These are phyloP conservation scores for Oxyura jamaicensis DNA, from an alignment of 2,113 vertebrate species.

Conservation along the genomic window DNA sequence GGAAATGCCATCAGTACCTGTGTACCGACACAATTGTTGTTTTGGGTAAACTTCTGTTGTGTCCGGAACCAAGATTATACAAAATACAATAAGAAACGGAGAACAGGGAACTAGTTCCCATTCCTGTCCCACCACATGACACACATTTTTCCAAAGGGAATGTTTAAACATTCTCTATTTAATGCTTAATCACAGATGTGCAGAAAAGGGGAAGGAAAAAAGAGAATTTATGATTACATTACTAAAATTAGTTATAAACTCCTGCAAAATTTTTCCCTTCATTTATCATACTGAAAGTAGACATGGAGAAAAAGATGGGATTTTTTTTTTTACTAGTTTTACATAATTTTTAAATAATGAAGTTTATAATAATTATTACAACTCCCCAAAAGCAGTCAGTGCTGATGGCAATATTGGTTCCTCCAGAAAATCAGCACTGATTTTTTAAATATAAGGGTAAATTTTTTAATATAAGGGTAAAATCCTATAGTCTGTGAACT, in stretches of 20 bases:
- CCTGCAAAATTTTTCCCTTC: neutral
- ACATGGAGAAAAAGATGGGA: neutral
- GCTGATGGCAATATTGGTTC: neutral
- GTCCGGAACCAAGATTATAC: neutral
- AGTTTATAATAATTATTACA: neutral
- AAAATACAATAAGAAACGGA: neutral
- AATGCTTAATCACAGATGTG: slow-evolving; percentile 12
- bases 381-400: neutral
- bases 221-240: neutral
- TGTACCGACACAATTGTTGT: neutral
- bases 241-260: neutral
- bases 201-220: slow-evolving; percentile 1
- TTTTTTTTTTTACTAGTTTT: neutral
- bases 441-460: neutral
- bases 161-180: slow-evolving; percentile 23
- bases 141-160: slow-evolving; percentile 48
- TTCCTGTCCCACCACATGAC: slow-evolving; percentile 44
- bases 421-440: neutral
- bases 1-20: slow-evolving; percentile 36
- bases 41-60: slow-evolving; percentile 24
- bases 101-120: neutral
- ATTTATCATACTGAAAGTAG: neutral
- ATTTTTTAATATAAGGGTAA: neutral
- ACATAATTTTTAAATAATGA: neutral
- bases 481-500: neutral